Percentiles rank a stretch among this genome's conserved stretches.
These are phyloP conservation scores for Pterocles orientalis DNA, from an alignment of 2,113 vertebrate genomes.

Conservation along the genomic window DNA sequence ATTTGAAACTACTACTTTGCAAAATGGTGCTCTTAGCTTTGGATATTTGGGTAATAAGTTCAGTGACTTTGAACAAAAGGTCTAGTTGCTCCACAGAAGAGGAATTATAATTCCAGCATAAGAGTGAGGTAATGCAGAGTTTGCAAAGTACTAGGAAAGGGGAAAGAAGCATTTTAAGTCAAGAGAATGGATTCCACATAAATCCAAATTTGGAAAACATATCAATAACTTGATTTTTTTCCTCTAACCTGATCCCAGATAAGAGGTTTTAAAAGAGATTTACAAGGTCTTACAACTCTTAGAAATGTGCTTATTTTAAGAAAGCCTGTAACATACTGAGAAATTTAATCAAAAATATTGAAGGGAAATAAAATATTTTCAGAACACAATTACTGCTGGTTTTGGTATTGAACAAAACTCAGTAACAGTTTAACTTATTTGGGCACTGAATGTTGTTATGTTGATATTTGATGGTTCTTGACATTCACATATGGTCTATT, in stretches of 20 bases:
- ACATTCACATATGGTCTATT: not conserved
- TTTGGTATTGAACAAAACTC: not conserved
- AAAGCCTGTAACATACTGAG: not conserved
- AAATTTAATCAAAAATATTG: not conserved
- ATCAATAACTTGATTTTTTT: not conserved
- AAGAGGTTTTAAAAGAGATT: not conserved
- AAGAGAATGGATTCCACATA: not conserved
- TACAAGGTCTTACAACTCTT: not conserved
- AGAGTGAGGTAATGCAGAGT: not conserved
- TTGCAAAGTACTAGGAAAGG: not conserved
- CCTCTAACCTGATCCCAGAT: not conserved
- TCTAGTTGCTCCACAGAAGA: not conserved
- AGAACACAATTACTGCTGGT: not conserved
- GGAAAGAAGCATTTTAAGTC: not conserved
- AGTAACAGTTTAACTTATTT: not conserved
- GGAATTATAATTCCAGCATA: not conserved
- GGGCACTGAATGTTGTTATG: not conserved
- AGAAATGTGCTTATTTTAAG: not conserved
- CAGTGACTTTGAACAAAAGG: not conserved
- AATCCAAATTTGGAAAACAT: not conserved
- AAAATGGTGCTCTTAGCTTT: not conserved
- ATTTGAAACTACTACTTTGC: not conserved
- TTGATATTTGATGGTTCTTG: not conserved
- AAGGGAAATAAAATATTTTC: not conserved
- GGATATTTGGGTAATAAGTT: not conserved